phyloP scores from a whole-genome alignment of 2,888 invertebrate genomes.

The Steinernema hermaphroditum region DNA sequence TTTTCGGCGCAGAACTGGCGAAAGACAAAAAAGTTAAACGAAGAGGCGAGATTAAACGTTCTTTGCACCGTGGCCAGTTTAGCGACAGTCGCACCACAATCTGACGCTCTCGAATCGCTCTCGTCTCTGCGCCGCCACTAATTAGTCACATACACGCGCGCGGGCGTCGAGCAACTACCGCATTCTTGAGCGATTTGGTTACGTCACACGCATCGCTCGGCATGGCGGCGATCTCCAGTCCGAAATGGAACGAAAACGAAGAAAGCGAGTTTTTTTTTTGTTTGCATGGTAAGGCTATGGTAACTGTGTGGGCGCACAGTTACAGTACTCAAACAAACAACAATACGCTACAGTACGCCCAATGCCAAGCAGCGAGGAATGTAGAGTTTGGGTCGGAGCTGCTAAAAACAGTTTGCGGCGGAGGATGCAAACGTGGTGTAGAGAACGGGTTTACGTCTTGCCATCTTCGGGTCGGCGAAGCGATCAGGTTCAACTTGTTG shows the following conservation, averaged over 20 bases:
- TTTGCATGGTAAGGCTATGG: not conserved
- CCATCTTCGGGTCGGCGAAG: conserved; percentile 9
- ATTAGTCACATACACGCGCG: conserved; percentile 13
- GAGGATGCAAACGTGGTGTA: not conserved
- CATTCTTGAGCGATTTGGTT: conserved; percentile 23
- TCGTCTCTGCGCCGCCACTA: not conserved
- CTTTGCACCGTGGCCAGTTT: not conserved
- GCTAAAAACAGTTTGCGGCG: not conserved
- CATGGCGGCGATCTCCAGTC: not conserved
- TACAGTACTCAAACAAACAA: not conserved
- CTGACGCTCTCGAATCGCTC: not conserved
- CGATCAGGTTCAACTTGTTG: conserved; percentile 13
- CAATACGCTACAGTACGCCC: not conserved
- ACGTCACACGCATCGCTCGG: conserved; percentile 9
- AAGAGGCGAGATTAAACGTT: not conserved
- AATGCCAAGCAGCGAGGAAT: not conserved
- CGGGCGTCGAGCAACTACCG: conserved; percentile 15
- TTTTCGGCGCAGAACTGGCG: not conserved
- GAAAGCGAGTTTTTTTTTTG: not conserved
- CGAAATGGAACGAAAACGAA: conserved; percentile 3
- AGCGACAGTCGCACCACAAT: not conserved
- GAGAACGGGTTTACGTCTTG: not conserved
- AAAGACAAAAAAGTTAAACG: not conserved
- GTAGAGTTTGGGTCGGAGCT: not conserved
- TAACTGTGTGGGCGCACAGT: not conserved